Base-by-base conservation (phyloP, 2,888 invertebrate species). In the Drosophila mercatorum region DNA sequence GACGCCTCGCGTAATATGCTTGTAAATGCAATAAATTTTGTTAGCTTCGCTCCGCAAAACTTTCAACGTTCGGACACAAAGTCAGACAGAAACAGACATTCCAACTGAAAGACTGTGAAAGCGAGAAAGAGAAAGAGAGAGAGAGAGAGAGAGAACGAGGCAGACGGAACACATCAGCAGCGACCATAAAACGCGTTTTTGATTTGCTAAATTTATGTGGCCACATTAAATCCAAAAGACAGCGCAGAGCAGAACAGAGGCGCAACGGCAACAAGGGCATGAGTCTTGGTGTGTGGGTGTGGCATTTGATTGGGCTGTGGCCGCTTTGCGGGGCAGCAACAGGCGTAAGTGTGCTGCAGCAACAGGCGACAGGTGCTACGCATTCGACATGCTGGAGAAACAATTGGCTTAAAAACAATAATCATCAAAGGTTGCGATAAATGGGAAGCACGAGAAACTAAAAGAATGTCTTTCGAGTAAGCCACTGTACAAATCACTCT, bases 21-120 rank as follows among this genome's bases (percentile, higher is more conserved):
- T 84, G 88, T 88, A 83, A 87, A 80, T 83, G 85, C 84, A 80
- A 86, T 88, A 87, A 86, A 87, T 86, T 86, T 80, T 78, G 73
- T 71, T 78, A 68, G 76, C 86, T 68, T 36, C 59, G 40, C 72
- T 53, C 56, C 58, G 63, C 64, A 60, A 69, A 73, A 66, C 66
- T 74, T 78, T 74, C 53, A 73, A 51, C 76, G 41, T 62, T 60
- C 73, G 75, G 70, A 70, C 74, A 44, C 44, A 59, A 76, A 70
- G 66, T 74, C 75, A 62, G 53, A 34, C 46, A 55, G 61, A 47
- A 67, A 40, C 56, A 46, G 61, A 46, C 59, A n/a, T 40, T 43
- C 22, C 4, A 36, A 55, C 12, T 17, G 46, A 28, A 11, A 14
- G 52, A 31, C 14, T 5, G 17, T 40, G 2, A 22, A 34, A 36